Conservation (phyloP, 2,888 invertebrate species). For the Caenorhabditis sinica region DNA sequence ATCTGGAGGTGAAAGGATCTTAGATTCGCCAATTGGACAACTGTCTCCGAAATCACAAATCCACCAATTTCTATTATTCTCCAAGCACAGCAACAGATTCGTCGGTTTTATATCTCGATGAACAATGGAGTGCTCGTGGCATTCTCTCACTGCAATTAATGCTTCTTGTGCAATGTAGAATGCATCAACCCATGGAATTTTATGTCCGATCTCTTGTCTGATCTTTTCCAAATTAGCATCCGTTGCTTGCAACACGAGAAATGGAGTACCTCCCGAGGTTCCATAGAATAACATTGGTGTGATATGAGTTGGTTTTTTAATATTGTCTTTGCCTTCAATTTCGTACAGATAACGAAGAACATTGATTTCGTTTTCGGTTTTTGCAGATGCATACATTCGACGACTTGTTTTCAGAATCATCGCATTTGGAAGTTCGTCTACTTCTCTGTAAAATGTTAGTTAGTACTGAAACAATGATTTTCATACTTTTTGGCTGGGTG, state of each 20-base stretch:
- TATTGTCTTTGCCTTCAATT: not conserved
- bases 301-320: constrained; percentile 7
- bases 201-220: constrained; percentile 24
- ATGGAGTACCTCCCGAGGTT: constrained; percentile 25
- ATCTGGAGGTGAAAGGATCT: constrained; percentile 50
- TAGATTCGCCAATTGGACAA: constrained; percentile 26
- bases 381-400: constrained; percentile 13
- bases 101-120: constrained; percentile 67
- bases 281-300: constrained; percentile 24
- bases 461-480: not conserved
- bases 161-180: constrained; percentile 53
- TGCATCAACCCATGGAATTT: constrained; percentile 17
- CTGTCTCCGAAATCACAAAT: constrained; percentile 60
- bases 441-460: not conserved
- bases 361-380: constrained; percentile 27
- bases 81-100: constrained; percentile 28
- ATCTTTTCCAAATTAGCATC: constrained; percentile 52
- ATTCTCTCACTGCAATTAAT: constrained; percentile 35
- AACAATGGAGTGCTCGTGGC: constrained; percentile 37
- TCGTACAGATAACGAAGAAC: constrained; percentile 6
- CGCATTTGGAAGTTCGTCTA: not conserved
- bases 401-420: constrained; percentile 32
- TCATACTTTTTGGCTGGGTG: too few species aligned
- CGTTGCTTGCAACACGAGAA: constrained; percentile 45
- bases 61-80: constrained; percentile 22